These are phyloP conservation scores for silkworm (Bombyx mori) DNA, from an alignment of 1,140 invertebrate genomes.

Conservation along the genomic window DNA sequence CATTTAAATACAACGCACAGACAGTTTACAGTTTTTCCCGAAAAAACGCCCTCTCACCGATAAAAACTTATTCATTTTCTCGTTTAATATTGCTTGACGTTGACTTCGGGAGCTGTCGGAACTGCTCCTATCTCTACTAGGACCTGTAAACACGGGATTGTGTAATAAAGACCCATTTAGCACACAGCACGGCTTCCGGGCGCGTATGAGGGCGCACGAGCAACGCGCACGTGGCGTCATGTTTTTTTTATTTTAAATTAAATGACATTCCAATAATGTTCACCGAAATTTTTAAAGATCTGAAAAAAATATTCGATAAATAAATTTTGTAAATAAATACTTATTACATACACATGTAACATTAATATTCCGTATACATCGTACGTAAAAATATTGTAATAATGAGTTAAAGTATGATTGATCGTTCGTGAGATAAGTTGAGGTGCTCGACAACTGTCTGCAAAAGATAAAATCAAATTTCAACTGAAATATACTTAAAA, in stretches of 20 bases:
- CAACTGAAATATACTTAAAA: no score
- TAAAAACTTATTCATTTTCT: slow-evolving; percentile 95
- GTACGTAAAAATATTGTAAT: no score
- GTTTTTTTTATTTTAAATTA: slow-evolving; percentile 11
- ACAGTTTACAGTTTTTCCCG: slow-evolving; percentile 23
- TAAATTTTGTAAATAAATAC: no score
- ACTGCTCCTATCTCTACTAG: slow-evolving; percentile 73
- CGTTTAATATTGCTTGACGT: slow-evolving; percentile 88
- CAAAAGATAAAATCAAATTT: slow-evolving; percentile 1
- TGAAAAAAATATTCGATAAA: no score
- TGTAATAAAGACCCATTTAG: slow-evolving; percentile 22
- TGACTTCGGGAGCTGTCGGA: slow-evolving; percentile 76
- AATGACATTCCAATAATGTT: slow-evolving; percentile 3
- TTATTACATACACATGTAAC: no score
- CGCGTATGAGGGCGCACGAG: slow-evolving; percentile 32
- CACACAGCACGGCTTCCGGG: slow-evolving; percentile 31
- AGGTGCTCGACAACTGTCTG: slow-evolving; percentile 4
- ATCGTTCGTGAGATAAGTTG: not conserved
- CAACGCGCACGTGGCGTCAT: slow-evolving; percentile 17
- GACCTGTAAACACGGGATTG: slow-evolving; percentile 54
- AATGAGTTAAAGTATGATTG: no score
- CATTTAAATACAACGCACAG: slow-evolving; percentile 54
- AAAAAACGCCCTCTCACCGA: slow-evolving; percentile 80
- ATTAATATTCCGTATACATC: no score
- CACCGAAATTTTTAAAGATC: no score